phyloP scores from a whole-genome alignment of 2,888 invertebrate genomes.

The Cephus pygmeus region DNA sequence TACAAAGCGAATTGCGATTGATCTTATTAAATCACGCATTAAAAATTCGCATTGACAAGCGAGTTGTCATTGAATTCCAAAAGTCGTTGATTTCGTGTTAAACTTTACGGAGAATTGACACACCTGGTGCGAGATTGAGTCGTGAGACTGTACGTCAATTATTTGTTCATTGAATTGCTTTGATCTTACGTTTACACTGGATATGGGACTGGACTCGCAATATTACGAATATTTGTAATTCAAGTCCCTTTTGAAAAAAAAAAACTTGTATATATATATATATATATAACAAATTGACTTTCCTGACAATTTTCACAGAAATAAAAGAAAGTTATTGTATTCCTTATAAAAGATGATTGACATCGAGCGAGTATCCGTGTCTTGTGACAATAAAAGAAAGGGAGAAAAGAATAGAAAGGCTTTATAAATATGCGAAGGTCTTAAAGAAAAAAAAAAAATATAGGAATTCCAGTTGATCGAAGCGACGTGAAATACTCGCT shows the following conservation, averaged over 20 bases:
- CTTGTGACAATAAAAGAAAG: not conserved
- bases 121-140: not conserved
- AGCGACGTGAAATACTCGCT: not conserved
- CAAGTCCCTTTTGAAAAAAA: not conserved
- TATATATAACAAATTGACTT: not conserved
- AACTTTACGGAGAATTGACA: not conserved
- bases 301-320: not conserved
- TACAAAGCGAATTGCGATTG: constrained; percentile 27
- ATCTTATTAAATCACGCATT: constrained; percentile 24
- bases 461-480: not conserved
- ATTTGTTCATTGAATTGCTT: not conserved
- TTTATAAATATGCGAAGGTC: not conserved
- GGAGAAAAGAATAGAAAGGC: not conserved
- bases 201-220: not conserved
- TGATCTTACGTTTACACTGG: not conserved
- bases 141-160: not conserved
- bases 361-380: not conserved
- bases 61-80: not conserved
- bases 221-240: not conserved
- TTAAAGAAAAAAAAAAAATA: not conserved
- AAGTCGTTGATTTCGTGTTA: not conserved
- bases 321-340: not conserved
- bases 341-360: not conserved
- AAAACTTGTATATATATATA: not conserved
- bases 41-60: constrained; percentile 12